Conservation (phyloP, 2,888 invertebrate species). For the Drosophila subquinaria region DNA sequence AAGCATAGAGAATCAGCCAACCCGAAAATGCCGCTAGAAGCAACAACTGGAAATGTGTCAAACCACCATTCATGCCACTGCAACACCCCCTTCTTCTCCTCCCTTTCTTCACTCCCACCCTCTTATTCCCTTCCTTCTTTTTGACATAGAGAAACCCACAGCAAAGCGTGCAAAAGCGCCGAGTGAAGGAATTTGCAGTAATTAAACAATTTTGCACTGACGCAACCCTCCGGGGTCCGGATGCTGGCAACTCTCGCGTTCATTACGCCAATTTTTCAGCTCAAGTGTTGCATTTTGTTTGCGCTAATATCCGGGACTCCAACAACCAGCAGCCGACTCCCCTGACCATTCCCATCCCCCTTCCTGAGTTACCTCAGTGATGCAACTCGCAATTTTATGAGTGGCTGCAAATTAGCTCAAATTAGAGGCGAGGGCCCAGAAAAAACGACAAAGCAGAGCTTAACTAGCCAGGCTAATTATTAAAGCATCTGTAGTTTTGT, state of each 20-base stretch:
- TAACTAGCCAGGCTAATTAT: slow-evolving; percentile 60
- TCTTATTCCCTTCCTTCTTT: no score
- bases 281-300: slow-evolving; percentile 82
- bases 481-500: slow-evolving; percentile 56
- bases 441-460: slow-evolving; percentile 26
- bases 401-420: slow-evolving; percentile 76
- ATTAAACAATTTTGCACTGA: slow-evolving; percentile 75
- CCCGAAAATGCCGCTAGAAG: slow-evolving; percentile 67
- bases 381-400: slow-evolving; percentile 71
- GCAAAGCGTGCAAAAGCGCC: slow-evolving; percentile 63
- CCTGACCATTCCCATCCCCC: no score
- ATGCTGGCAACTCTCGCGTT: slow-evolving; percentile 60
- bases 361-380: background rate
- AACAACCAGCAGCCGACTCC: background rate
- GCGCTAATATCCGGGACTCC: slow-evolving; percentile 75
- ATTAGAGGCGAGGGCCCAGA: slow-evolving; percentile 51
- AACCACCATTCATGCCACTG: slow-evolving; percentile 59
- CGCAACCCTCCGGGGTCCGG: slow-evolving; percentile 63
- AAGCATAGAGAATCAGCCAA: slow-evolving; percentile 60
- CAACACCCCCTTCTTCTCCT: slow-evolving; percentile 6
- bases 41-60: slow-evolving; percentile 77
- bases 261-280: slow-evolving; percentile 80
- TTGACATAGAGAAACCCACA: slow-evolving; percentile 37
- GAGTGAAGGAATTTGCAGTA: slow-evolving; percentile 78
- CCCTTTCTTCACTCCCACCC: background rate